Conservation (phyloP, 30 jellyfish, hydroid and myxozoan species). For the Morbakka virulenta region DNA sequence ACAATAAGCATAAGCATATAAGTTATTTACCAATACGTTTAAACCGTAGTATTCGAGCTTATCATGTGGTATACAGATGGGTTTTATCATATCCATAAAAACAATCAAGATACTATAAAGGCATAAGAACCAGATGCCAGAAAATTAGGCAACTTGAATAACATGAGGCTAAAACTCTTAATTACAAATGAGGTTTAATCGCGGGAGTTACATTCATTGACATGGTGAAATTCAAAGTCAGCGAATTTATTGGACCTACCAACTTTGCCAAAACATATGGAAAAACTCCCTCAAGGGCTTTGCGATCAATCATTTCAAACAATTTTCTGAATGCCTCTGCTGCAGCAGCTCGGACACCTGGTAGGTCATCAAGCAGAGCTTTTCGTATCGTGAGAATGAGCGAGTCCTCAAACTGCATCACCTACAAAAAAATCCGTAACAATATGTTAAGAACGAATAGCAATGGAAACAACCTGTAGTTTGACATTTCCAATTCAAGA, state of each 20-base stretch:
- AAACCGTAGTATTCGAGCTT: no score
- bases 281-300: constrained; percentile 89
- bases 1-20: no score
- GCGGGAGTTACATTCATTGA: background rate
- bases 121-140: no score
- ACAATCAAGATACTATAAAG: no score
- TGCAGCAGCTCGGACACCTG: constrained; percentile 91
- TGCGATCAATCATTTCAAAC: constrained; percentile 81
- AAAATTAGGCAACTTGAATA: no score
- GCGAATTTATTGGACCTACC: constrained; percentile 39
- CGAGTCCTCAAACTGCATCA: constrained; percentile 89
- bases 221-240: background rate
- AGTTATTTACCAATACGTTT: no score
- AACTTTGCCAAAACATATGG: constrained; percentile 80
- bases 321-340: constrained; percentile 82
- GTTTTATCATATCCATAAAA: no score
- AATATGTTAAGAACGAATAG: background rate
- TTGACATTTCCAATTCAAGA: background rate
- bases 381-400: constrained; percentile 73
- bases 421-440: constrained; percentile 11
- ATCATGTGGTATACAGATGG: no score
- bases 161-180: no score
- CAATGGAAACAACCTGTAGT: background rate
- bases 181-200: no score
- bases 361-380: constrained; percentile 83